Base-by-base conservation (phyloP, 2,797 vertebrate species). In the Poeciliopsis paucimaculata region DNA sequence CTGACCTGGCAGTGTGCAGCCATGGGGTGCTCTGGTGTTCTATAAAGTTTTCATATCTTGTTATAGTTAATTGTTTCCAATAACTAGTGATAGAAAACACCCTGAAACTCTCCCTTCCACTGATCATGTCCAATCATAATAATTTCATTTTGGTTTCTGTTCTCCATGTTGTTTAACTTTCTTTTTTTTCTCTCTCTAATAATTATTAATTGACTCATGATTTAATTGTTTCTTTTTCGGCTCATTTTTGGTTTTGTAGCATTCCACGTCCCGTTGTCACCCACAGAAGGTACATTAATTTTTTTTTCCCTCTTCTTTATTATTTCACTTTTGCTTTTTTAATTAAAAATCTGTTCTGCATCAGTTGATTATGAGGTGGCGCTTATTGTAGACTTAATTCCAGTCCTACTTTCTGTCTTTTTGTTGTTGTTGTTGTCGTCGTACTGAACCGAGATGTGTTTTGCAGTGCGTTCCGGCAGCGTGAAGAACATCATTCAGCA, bases 401-500 rank as follows among this genome's bases (percentile, higher is more conserved):
- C 45, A 18, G 16, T 3, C n/a, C 41, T 26, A 0, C 20, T 28
- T 71, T 41, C 6, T 1, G 4, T 5, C 11, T n/a, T 0, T 31
- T 26, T 16, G n/a, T 16, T 9, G 23, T 46, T 0, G 39, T 51
- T 41, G 43, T 18, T 45, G 0, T 5, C 0, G 0, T 7, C n/a
- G 18, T 28, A 0, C n/a, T 68, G 16, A 79, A 53, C 13, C 36
- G 0, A n/a, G 11, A 43, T 77, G 18, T 88, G 82, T 79, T 23
- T 79, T 73, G 60, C 80, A 98, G 98, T 98, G 83, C 97, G 97
- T 78, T 94, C 97, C 0, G 97, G 97, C 80, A 99, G 90, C 0
- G 98, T 99, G 87, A 95, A 95, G 84, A 98, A 97, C 94, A 99
- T 99, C 86, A 98, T 99, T 74, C 97, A 98, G 94, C 98, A 98